Conservation (phyloP, 2,113 vertebrate species). For the Eulacestoma nigropectus region DNA sequence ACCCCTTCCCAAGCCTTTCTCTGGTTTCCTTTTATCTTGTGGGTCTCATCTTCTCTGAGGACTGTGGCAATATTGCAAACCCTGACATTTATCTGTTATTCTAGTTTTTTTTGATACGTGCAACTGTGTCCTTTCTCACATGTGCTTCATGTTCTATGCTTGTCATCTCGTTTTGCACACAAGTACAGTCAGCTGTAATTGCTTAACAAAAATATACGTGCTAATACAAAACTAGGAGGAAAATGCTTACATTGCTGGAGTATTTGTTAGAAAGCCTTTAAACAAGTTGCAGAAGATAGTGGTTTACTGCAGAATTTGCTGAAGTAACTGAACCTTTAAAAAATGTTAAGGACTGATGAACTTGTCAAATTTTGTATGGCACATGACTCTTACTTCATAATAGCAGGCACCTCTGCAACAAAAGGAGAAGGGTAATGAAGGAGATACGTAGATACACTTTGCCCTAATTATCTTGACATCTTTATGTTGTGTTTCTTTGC, state of each 20-base stretch:
- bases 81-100: not conserved
- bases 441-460: not conserved
- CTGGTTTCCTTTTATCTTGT: not conserved
- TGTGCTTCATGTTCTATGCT: constrained; percentile 15
- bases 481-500: not conserved
- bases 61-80: not conserved
- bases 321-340: not conserved
- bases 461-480: not conserved
- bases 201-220: not conserved
- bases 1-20: rapidly evolving
- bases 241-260: not conserved
- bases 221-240: not conserved
- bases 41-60: not conserved
- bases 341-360: not conserved
- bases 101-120: not conserved
- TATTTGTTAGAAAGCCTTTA: not conserved
- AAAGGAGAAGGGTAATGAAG: not conserved
- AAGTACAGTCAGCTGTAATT: constrained; percentile 6
- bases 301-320: not conserved
- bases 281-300: not conserved
- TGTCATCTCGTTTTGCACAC: not conserved
- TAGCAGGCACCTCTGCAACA: not conserved
- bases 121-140: not conserved
- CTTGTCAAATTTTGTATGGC: not conserved
- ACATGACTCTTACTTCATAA: not conserved